Evolutionary conservation across 2,888 invertebrate genomes (phyloP), one percentile per base, ranked within the genome.

Genomic region (Tenthredo scrophulariae): DNA sequence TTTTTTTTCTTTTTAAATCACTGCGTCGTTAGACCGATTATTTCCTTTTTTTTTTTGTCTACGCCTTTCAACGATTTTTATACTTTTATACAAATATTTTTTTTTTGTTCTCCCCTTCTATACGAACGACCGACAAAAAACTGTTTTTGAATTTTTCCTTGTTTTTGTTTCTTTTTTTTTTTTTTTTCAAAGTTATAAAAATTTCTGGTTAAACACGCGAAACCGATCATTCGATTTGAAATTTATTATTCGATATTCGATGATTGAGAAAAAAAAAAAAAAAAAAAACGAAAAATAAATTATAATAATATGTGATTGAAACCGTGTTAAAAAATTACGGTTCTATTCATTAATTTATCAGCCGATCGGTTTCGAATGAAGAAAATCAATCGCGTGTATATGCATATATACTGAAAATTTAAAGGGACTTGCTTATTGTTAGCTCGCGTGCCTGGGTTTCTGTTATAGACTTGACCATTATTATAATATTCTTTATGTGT

Each of bases 401-500:
- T 15, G 4, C 5, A 46, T 4, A 13, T 43, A 46, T 46, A 18
- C 6, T 3, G 46, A 40, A 18, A 43, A n/a, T 22, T 43, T 10
- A 46, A 22, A 50, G 29, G 75, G 75, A 75, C 29, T 77, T 79
- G 40, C 54, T 54, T 7, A 54, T n/a, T 5, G 54, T 77, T 33
- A 62, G 84, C 84, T 84, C 85, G 82, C 85, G 67, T 67, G 50
- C 54, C 79, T 85, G 85, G 85, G 85, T 86, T 87, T 87, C 89
- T 89, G 89, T 91, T 91, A 91, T 91, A 92, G 92, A 92, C 92
- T 92, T 91, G 91, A 92, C 89, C 88, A 89, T 88, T 87, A 88
- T 89, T 89, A 88, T 90, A 90, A 91, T 92, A 91, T 91, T 90
- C 89, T 89, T 89, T 91, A 91, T 89, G 90, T 92, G 90, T 92